Base-by-base conservation (phyloP, 2,113 vertebrate species). In the Formicarius rufipectus region DNA sequence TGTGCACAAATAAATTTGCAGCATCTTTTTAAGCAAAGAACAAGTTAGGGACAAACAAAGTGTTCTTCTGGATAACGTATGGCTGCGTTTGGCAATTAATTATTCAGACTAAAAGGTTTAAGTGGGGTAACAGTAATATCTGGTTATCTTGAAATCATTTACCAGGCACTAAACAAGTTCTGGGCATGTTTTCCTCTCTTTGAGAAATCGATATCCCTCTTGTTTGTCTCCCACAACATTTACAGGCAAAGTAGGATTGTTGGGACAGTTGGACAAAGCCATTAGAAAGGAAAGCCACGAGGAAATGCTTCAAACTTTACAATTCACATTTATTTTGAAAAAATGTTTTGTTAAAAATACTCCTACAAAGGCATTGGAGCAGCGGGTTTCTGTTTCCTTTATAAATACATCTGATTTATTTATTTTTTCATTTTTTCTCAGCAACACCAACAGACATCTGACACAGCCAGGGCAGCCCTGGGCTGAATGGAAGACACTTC, bases 261-360 rank as follows among this genome's bases (percentile, higher is more conserved):
- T 64, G 47, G 17, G 50, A 23, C 76, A 78, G 39, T 20, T 30
- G 37, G 52, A n/a, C 37, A 83, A 67, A 74, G 44, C 56, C 53
- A 64, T 18, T 25, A 72, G 85, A 74, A 96, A 97, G 78, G 68
- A 87, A 90, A 93, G 47, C n/a, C 91, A 83, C 49, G 72, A 97
- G 84, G 88, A 93, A 96, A 91, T 50, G 78, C 49, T 89, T 93
- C 94, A 64, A 95, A 97, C 97, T 97, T 98, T 98, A 97, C 98
- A 98, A 96, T 98, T 98, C 98, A 98, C 98, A 98, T 98, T 98
- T 98, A 98, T 98, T 98, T 97, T 97, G 97, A 96, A 96, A 97
- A 97, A 94, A 92, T 89, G 92, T 95, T 97, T 88, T 96, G 97
- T 97, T 98, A 98, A 98, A 98, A 98, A 98, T 97, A 97, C 96